Evolutionary conservation across 2,113 vertebrate species (phyloP), one percentile per base, ranked within the genome.

Genomic region (Xiphorhynchus elegans): DNA sequence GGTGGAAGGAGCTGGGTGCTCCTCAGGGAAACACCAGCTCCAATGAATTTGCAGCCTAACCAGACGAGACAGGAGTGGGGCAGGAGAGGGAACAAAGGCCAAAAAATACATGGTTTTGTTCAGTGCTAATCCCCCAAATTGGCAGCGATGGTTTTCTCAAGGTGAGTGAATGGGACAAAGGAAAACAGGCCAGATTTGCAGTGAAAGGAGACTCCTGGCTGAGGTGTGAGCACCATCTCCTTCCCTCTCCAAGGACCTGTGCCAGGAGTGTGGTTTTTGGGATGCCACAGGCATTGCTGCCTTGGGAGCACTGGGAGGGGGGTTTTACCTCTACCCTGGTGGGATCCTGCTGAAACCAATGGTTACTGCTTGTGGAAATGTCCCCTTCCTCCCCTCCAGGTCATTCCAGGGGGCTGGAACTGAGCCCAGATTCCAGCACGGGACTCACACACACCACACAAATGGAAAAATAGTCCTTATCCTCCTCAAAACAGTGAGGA

Each of bases 201-300:
- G 29, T 0, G 0, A 52, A 28, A 37, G 52, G 35, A 67, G 62
- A 17, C 40, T 75, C 42, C 21, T n/a, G 16, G 3, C 0, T 29
- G 76, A 55, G 39, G 35, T 5, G 3, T 23, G 49, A n/a, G 64
- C 77, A 81, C 63, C 0, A 33, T 37, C 19, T 85, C 72, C 56
- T 49, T 70, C 64, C 55, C 42, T 11, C n/a, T 70, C 60, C 16
- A 6, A 67, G n/a, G 52, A 77, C 68, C 31, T 15, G 33, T 20
- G 19, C 59, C 64, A n/a, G 46, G n/a, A 77, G 15, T 0, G 16
- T 1, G 59, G 25, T 33, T 53, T 58, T 25, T 18, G 7, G 14
- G 50, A 37, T 1, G 5, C 23, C 37, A 7, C 40, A 8, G 49
- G 24, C 31, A 15, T 49, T 58, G 26, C 13, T 4, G 31, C 3